Conservation (phyloP, 2,888 invertebrate species). For the Cancer borealis region DNA sequence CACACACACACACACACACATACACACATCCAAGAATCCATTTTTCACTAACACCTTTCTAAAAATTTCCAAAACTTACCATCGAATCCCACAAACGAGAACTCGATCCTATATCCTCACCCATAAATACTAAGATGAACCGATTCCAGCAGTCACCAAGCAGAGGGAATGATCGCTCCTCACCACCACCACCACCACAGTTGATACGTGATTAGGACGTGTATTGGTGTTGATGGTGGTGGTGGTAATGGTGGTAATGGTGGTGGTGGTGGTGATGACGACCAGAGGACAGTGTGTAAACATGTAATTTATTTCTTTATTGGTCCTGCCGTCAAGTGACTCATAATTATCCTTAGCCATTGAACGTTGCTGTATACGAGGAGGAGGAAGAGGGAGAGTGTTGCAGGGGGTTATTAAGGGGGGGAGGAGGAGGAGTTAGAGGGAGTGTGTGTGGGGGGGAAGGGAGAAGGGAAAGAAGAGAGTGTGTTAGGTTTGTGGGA, state of each 20-base stretch:
- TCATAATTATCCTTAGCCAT: slow-evolving; percentile 9
- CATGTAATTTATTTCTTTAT: background rate
- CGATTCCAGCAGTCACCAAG: background rate
- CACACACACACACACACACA: background rate
- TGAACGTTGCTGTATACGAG: background rate
- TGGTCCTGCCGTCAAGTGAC: background rate
- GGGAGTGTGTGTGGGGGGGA: background rate
- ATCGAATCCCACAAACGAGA: too few relatives aligned
- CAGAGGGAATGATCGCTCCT: background rate
- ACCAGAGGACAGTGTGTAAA: background rate
- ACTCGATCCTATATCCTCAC: too few relatives aligned
- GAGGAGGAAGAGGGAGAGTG: background rate
- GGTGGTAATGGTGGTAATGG: background rate
- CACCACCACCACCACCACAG: background rate
- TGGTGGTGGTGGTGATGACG: background rate
- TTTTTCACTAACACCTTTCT: background rate
- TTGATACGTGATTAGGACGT: background rate
- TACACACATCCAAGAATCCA: background rate
- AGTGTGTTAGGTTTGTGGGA: background rate
- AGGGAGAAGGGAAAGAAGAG: background rate
- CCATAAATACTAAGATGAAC: background rate
- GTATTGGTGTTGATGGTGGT: background rate
- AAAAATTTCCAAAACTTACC: too few relatives aligned
- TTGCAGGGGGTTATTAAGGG: background rate
- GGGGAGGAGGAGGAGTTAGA: background rate